Percentiles rank a stretch among this genome's conserved stretches.
These are phyloP conservation scores for Catharus bicknelli DNA, from an alignment of 2,113 vertebrate species.

Conservation along the genomic window DNA sequence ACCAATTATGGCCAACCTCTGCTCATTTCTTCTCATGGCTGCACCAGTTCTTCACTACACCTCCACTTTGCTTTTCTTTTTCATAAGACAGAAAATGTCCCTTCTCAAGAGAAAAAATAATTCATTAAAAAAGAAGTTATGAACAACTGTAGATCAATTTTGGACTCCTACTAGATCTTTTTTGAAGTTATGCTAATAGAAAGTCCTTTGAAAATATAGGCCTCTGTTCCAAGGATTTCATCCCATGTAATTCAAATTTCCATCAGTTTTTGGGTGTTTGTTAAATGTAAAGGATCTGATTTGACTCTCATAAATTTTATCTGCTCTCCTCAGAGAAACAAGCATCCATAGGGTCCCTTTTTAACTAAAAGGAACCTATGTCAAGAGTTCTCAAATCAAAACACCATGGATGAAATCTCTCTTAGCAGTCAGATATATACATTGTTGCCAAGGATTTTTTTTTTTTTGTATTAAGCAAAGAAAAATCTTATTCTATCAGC, in stretches of 20 bases:
- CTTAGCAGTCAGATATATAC: neutral
- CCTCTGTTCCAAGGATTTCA: neutral
- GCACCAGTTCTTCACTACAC: neutral
- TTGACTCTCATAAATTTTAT: neutral
- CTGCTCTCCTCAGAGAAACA: neutral
- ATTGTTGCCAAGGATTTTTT: neutral
- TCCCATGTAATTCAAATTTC: neutral
- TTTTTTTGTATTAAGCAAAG: neutral
- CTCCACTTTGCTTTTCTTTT: neutral
- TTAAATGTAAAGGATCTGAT: neutral
- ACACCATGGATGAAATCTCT: neutral
- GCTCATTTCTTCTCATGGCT: neutral
- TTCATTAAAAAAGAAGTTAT: neutral
- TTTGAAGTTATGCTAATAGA: neutral
- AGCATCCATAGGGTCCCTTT: rapidly evolving
- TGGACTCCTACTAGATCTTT: neutral
- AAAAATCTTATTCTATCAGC: neutral
- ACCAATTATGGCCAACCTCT: neutral
- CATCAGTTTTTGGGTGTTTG: neutral
- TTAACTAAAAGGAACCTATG: neutral
- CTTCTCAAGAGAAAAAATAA: neutral
- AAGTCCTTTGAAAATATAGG: neutral
- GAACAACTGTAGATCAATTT: neutral
- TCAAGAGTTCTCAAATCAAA: neutral
- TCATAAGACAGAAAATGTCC: neutral